Evolutionary conservation across 2,888 invertebrate genomes (phyloP), one percentile per base, ranked within the genome.

Genomic region (Camponotus fellah): DNA sequence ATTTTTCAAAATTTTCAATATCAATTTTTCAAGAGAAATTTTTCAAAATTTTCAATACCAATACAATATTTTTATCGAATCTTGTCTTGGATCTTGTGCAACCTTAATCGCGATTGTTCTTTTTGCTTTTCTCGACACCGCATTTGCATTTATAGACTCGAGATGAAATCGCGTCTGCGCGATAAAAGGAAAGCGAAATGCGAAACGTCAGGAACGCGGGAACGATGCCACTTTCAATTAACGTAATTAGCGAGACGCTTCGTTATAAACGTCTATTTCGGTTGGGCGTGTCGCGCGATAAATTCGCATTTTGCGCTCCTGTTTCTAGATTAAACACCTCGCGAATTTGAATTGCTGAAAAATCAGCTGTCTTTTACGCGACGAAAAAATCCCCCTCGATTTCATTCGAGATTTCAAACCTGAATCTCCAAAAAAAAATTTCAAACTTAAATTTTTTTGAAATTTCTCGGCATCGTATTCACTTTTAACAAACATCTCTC

Each of bases 61-160:
- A n/a, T n/a, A n/a, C n/a, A n/a, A n/a, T n/a, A n/a, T n/a, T n/a
- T n/a, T n/a, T n/a, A n/a, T n/a, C n/a, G n/a, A n/a, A n/a, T n/a
- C n/a, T n/a, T n/a, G n/a, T n/a, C n/a, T n/a, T n/a, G n/a, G n/a
- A n/a, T n/a, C n/a, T n/a, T n/a, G n/a, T n/a, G n/a, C n/a, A n/a
- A n/a, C n/a, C n/a, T n/a, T n/a, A 87, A 87, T 84, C 66, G 69
- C 37, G 82, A 80, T 80, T 53, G 68, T 66, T 34, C 53, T 79
- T 84, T 85, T 84, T 82, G 49, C 76, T 53, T 53, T 6, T 64
- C 74, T n/a, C 8, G 71, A 21, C n/a, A 21, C 26, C 26, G 26
- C 58, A 85, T 86, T 85, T 83, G 74, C 83, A 81, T 87, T 80
- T 62, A 60, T 71, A 80, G 79, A 71, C 79, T 60, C 60, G 60